Conservation (phyloP, 2,113 vertebrate species). For the Panthera leo region DNA sequence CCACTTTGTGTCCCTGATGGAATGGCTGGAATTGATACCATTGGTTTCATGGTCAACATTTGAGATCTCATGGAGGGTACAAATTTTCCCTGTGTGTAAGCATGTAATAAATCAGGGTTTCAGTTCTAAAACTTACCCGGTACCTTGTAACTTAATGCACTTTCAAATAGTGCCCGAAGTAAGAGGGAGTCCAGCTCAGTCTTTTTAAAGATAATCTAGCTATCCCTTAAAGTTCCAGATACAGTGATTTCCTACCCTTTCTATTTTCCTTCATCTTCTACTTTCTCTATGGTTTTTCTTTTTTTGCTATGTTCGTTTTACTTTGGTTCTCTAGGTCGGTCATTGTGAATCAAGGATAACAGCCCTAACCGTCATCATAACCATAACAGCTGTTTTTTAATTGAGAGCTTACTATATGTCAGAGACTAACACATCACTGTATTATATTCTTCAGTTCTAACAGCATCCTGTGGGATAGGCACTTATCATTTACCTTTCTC, state of each 20-base stretch:
- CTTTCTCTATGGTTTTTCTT: not conserved
- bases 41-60: slow-evolving; percentile 25
- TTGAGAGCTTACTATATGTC: not conserved
- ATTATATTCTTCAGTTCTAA: not conserved
- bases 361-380: not conserved
- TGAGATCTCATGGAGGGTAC: not conserved
- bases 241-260: not conserved
- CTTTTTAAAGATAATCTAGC: not conserved
- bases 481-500: not conserved
- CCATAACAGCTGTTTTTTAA: not conserved
- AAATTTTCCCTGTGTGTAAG: slow-evolving; percentile 8
- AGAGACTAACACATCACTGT: not conserved
- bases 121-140: not conserved
- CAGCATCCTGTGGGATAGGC: not conserved
- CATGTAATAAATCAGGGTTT: slow-evolving; percentile 46
- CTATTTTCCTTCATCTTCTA: not conserved
- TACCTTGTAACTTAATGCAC: not conserved
- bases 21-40: slow-evolving; percentile 1
- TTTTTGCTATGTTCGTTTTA: not conserved
- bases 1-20: not conserved
- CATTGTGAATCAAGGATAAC: not conserved
- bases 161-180: not conserved
- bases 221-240: not conserved
- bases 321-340: not conserved
- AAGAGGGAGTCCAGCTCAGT: not conserved